Percentiles rank a stretch among this genome's conserved stretches.
phyloP scores from a whole-genome alignment of 2,888 invertebrate genomes.

The Oasisia sp. region DNA sequence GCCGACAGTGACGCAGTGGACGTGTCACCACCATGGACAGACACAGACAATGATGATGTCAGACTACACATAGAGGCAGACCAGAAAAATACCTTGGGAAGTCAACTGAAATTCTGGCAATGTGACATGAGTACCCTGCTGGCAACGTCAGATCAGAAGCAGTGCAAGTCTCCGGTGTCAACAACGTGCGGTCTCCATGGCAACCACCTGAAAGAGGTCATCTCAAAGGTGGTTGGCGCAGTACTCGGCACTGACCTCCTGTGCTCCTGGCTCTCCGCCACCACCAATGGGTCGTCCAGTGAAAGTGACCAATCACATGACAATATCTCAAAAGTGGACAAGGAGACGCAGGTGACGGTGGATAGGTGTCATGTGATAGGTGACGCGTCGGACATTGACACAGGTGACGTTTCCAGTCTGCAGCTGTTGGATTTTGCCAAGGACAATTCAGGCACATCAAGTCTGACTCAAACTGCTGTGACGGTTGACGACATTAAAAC shows the following conservation, averaged over 20 bases:
- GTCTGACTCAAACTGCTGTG: neutral
- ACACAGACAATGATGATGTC: neutral
- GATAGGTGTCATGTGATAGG: neutral
- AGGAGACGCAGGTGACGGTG: neutral
- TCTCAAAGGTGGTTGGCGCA: neutral
- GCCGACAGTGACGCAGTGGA: neutral
- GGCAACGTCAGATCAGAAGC: neutral
- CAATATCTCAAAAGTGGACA: neutral
- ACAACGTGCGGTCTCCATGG: neutral
- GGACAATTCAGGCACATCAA: neutral
- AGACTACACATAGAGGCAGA: no score
- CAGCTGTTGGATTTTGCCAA: neutral
- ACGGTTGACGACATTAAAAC: neutral
- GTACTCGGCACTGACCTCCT: neutral
- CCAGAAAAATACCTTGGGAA: neutral
- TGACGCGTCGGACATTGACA: neutral
- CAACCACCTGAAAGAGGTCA: neutral
- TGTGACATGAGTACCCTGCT: neutral
- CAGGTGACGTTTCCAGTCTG: neutral
- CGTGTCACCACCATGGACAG: neutral
- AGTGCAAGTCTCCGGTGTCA: neutral
- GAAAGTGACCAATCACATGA: neutral
- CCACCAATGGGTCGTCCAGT: neutral
- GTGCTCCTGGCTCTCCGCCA: neutral
- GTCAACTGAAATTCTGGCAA: neutral